Evolutionary conservation across 2,797 vertebrate species (phyloP).

Genomic region (Spheniscus humboldti): DNA sequence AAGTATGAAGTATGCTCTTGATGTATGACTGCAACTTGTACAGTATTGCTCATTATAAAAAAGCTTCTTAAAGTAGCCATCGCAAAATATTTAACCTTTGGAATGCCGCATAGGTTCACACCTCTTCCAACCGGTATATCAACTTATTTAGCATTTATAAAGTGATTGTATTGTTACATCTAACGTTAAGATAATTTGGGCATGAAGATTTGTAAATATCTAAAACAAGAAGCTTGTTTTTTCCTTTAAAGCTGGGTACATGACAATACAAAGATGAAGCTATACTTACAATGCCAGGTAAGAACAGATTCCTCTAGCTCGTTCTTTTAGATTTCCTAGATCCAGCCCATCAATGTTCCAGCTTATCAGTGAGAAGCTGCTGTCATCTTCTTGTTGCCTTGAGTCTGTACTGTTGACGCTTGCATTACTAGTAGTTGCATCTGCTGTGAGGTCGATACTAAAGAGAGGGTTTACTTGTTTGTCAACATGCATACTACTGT

Average conservation of each 20-base stretch:
- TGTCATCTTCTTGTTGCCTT: constrained; percentile 71
- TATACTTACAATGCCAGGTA: constrained; percentile 85
- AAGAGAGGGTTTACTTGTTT: background rate
- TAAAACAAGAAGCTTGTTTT: background rate
- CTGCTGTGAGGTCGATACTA: constrained; percentile 88
- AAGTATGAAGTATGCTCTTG: background rate
- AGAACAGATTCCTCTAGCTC: constrained; percentile 86
- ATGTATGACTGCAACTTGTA: background rate
- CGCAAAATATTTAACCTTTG: background rate
- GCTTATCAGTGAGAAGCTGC: constrained; percentile 83
- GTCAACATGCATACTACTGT: background rate
- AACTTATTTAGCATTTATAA: background rate
- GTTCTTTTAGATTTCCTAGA: constrained; percentile 78
- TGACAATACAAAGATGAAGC: background rate
- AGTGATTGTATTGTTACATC: background rate
- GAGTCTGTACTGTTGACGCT: background rate
- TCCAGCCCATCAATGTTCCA: constrained; percentile 97
- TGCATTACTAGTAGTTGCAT: constrained; percentile 59
- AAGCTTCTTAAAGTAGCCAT: background rate
- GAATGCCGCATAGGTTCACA: background rate
- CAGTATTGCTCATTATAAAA: background rate
- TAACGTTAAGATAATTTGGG: background rate
- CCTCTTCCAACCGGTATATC: background rate
- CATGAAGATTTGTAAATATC: background rate
- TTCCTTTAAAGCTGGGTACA: background rate